Base-by-base conservation (phyloP, 2,113 vertebrate species). In the Clupea harengus region DNA sequence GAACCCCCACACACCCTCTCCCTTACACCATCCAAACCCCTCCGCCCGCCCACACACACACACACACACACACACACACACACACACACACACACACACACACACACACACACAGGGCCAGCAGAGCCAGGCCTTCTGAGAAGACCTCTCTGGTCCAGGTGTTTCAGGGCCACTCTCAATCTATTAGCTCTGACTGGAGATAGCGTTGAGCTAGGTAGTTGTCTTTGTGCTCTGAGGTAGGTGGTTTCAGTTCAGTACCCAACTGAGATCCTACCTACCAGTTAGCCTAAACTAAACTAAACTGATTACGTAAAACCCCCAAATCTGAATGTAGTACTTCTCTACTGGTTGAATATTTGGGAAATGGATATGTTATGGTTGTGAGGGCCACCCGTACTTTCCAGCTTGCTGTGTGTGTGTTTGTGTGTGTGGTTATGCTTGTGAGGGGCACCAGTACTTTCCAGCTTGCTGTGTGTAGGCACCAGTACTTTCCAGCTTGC, bases 181-280 rank as follows among this genome's bases (percentile, higher is more conserved):
- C 83, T 87, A 86, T 88, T 89, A 87, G 88, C 81, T 85, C 83
- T 84, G 83, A 45, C 85, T 52, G 85, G 1, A 85, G 81, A 87
- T 89, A 86, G 83, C 82, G 82, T 85, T 82, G 82, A 45, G 57
- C 85, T 87, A 39, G 86, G n/a, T n/a, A n/a, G n/a, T n/a, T n/a
- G 52, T 89, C 83, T 84, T 84, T 88, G 81, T 88, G 17, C 45
- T 49, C 83, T 83, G 82, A 90, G 90, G 90, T 89, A 89, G 85
- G 88, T 87, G 88, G 86, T 84, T 75, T 81, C 47, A 88, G 88
- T 75, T 81, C 82, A 88, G 75, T 78, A 83, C 72, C 60, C 82
- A 84, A 87, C 75, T 82, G 78, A 89, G 88, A 85, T 60, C 25
- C 17, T 9, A 64, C 57, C 57, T 64, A 25, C n/a, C 9, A 20